Evolutionary conservation across 64 coral and sea anemone genomes (phyloP), one percentile per base, ranked within the genome.

Genomic region (Pocillopora damicornis): DNA sequence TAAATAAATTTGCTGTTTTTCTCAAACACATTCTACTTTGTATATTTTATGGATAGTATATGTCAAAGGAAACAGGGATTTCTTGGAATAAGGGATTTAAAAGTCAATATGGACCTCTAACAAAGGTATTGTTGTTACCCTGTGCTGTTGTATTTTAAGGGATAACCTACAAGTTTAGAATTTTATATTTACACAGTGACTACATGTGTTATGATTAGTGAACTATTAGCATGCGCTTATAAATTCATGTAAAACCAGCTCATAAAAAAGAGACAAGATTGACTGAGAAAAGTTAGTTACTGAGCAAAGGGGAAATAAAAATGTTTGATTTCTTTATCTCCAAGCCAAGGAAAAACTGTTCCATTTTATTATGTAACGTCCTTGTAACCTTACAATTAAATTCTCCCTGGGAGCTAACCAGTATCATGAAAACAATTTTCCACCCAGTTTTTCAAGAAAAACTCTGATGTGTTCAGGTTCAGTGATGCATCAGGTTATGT

Each of bases 71-170:
- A 86, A 86, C 90, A 64, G 94, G 94, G 13, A 15, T 86, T 9
- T 86, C 94, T 16, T 92, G 90, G 90, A 92, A 95, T 88, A 92
- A 95, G 59, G 73, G 74, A 17, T 95, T 57, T 79, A 95, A 95
- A 63, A 95, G 74, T 60, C 86, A 92, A 57, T 92, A 86, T 95
- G 93, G 93, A 15, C 86, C 89, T 57, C 58, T 95, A 62, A 77
- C 89, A 71, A 95, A 95, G 90, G 93, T 95, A 95, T 38, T 36
- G 15, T 37, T 11, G 20, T 37, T 26, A 18, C 63, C 13, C 35
- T 83, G 51, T 51, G 65, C 36, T 13, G 11, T 42, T 68, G 16
- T 63, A 23, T 23, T 25, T 30, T 71, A 10, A 11, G 8, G 16
- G 1, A n/a, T 30, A 23, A 9, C 22, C 5, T 11, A 23, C 67